phyloP scores from a whole-genome alignment of 2,888 invertebrate genomes.

The Pachliopta kotzebuea region DNA sequence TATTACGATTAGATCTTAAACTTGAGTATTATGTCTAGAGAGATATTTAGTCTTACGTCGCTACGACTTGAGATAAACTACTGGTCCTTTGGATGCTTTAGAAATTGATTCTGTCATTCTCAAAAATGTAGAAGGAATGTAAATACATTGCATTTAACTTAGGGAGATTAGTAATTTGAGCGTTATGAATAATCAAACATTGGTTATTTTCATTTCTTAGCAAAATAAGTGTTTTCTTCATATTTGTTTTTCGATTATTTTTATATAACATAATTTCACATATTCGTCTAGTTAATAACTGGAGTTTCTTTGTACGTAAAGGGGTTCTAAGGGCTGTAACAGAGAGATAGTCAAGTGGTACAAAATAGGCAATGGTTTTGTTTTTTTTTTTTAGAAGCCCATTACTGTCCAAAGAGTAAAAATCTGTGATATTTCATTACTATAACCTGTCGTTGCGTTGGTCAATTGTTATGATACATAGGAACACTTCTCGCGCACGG shows the following conservation, averaged over 20 bases:
- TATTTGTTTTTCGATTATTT: conserved; percentile 59
- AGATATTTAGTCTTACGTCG: conserved; percentile 63
- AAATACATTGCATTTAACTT: conserved; percentile 76
- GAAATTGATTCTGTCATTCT: conserved; percentile 58
- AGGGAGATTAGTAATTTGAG: conserved; percentile 66
- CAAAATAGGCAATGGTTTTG: conserved; percentile 59
- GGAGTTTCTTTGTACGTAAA: conserved; percentile 73
- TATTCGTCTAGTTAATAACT: conserved; percentile 66
- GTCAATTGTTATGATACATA: conserved; percentile 78
- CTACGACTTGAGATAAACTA: conserved; percentile 50
- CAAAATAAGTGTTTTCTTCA: conserved; percentile 68
- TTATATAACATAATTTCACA: conserved; percentile 67
- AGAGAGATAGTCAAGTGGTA: conserved; percentile 62
- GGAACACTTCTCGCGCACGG: conserved; percentile 63
- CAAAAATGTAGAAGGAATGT: conserved; percentile 63
- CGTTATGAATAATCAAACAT: conserved; percentile 63
- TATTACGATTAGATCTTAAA: conserved; percentile 74
- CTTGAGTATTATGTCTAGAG: conserved; percentile 72
- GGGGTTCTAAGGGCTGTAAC: conserved; percentile 65
- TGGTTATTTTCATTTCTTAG: conserved; percentile 66
- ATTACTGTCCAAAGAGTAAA: conserved; percentile 79
- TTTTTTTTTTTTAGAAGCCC: conserved; percentile 60
- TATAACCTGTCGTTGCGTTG: conserved; percentile 78
- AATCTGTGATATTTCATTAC: conserved; percentile 81
- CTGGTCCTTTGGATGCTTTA: conserved; percentile 52